A percentile compares a stretch with the other conserved stretches of the same genome.
Evolutionary conservation across 1,140 invertebrate genomes (phyloP).

Genomic region (Drosophila pandora): DNA sequence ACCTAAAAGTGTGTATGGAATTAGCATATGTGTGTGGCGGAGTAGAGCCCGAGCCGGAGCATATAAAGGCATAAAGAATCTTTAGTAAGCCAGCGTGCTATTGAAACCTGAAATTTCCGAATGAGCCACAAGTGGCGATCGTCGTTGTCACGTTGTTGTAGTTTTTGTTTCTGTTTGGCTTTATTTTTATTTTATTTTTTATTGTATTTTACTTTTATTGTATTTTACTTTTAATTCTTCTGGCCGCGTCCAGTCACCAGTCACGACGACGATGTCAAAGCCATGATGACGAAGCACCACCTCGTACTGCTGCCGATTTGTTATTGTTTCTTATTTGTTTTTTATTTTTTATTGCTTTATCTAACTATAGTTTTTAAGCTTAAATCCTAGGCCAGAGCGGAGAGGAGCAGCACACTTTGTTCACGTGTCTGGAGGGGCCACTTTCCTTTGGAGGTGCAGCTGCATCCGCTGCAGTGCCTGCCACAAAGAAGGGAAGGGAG

Average conservation of each 20-base stretch:
- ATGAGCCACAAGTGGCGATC: constrained; percentile 47
- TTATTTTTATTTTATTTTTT: constrained; percentile 10
- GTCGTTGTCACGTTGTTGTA: constrained; percentile 36
- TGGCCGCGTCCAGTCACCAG: constrained; percentile 46
- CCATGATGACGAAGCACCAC: constrained; percentile 63
- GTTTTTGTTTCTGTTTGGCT: constrained; percentile 16
- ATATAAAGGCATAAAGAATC: constrained; percentile 47
- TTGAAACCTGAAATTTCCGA: constrained; percentile 63
- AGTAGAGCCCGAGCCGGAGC: constrained; percentile 4
- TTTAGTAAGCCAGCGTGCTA: constrained; percentile 59
- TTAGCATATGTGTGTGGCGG: constrained; percentile 21
- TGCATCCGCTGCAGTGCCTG: constrained; percentile 42
- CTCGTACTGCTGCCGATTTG: constrained; percentile 33
- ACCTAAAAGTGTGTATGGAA: constrained; percentile 12
- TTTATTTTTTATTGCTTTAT: constrained; percentile 29
- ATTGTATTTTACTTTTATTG: not conserved
- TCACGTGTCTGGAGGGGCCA: constrained; percentile 43
- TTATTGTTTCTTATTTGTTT: constrained; percentile 45
- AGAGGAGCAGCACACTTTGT: constrained; percentile 40
- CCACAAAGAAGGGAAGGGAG: not conserved
- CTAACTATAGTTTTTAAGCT: constrained; percentile 22
- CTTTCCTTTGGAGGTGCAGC: constrained; percentile 19
- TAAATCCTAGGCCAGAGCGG: constrained; percentile 9
- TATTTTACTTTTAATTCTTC: constrained; percentile 10
- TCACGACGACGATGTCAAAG: constrained; percentile 34